phyloP scores from a whole-genome alignment of 1,140 invertebrate species.

The Amphibalanus amphitrite region DNA sequence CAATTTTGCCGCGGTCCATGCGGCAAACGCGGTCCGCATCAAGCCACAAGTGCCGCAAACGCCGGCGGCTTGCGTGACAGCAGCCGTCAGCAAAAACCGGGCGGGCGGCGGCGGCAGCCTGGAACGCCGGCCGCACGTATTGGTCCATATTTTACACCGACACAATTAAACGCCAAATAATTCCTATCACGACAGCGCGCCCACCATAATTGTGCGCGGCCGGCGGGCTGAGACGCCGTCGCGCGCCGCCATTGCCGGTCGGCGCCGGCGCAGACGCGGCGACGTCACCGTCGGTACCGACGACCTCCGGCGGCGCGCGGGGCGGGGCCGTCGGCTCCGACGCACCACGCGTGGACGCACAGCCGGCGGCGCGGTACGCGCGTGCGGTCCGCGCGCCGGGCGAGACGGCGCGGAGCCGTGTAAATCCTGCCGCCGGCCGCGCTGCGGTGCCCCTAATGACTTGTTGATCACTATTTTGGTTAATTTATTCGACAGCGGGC shows the following conservation, averaged over 20 bases:
- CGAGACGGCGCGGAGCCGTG: not conserved
- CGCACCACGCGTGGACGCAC: not conserved
- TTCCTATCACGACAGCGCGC: not conserved
- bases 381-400: not conserved
- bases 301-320: not conserved
- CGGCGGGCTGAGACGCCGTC: too few relatives aligned
- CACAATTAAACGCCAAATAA: not conserved
- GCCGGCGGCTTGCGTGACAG: not conserved
- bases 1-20: not conserved
- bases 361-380: not conserved
- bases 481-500: not conserved
- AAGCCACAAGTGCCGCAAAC: not conserved
- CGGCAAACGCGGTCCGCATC: not conserved
- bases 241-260: not conserved
- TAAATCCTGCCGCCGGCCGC: not conserved
- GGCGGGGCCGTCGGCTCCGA: not conserved
- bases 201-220: not conserved
- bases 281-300: not conserved
- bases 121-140: not conserved
- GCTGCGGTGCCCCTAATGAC: not conserved
- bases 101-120: too few relatives aligned
- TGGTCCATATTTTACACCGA: not conserved
- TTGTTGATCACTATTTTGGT: conserved; percentile 1
- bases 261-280: too few relatives aligned
- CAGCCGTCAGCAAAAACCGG: not conserved